A percentile compares a stretch with the other conserved stretches of the same genome.
These are phyloP conservation scores for Miichthys miiuy DNA, from an alignment of 2,797 vertebrate genomes.

Conservation along the genomic window DNA sequence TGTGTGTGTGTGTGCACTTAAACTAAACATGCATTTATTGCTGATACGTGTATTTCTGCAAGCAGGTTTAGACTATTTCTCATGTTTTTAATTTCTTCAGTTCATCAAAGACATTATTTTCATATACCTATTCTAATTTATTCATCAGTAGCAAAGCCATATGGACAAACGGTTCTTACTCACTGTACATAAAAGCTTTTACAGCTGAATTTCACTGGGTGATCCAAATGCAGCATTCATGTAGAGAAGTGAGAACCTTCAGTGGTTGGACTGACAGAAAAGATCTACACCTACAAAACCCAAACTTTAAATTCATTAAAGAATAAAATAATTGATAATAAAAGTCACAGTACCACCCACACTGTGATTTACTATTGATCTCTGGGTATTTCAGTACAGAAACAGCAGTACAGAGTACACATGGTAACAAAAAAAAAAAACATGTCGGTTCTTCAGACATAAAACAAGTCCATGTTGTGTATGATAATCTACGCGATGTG, in stretches of 20 bases:
- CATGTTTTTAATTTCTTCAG: not conserved
- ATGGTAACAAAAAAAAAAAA: not conserved
- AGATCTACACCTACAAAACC: conserved; percentile 19
- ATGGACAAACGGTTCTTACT: not conserved
- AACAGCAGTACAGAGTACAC: not conserved
- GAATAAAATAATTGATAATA: not conserved
- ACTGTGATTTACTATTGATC: conserved; percentile 7
- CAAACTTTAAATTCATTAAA: conserved; percentile 5
- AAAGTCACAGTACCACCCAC: not conserved
- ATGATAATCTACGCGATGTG: not conserved
- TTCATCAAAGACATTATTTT: not conserved
- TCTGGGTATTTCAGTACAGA: conserved; percentile 27
- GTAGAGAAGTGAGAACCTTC: too few species aligned
- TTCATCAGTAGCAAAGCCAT: not conserved
- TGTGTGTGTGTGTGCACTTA: not conserved
- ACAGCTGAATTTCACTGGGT: not conserved
- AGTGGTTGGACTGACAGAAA: not conserved
- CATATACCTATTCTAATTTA: not conserved
- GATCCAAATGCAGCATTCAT: not conserved
- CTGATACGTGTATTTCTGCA: conserved; percentile 1
- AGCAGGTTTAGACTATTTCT: not conserved
- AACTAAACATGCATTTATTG: conserved; percentile 10
- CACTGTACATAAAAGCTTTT: not conserved
- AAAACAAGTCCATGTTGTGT: not conserved
- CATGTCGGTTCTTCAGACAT: too few species aligned